Evolutionary conservation across 1,140 invertebrate species (phyloP), one percentile per base, ranked within the genome.

Genomic region (Drosophila sulfurigaster): DNA sequence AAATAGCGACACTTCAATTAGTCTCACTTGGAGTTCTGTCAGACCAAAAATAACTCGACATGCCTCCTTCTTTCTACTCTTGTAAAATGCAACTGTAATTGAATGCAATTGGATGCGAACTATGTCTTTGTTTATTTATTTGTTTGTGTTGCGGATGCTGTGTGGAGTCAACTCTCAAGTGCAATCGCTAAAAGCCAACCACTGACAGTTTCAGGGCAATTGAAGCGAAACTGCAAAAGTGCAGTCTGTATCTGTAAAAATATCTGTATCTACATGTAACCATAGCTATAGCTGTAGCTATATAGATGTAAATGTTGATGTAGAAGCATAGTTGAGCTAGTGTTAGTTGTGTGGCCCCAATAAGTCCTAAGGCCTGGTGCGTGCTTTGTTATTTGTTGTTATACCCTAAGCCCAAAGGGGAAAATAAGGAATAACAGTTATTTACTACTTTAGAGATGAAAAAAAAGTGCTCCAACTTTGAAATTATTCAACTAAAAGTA

Each of bases 81-180:
- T 64, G 51, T 28, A 54, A 59, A 41, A 38, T 38, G 35, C 60
- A 59, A 59, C 20, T 52, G 54, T 20, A 68, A 73, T 87, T 87
- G 83, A 87, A 60, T 83, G 70, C 78, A 87, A 87, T 88, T 87
- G 85, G 45, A 83, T 57, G 43, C 63, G 80, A 81, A n/a, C 63
- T 52, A 3, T 48, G 28, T 43, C 5, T 59, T 20, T 11, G 11
- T 45, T 28, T 25, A 1, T 48, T 13, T 13, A 11, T 28, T 5
- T 57, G 7, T 20, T 7, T 11, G 10, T 25, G 2, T 57, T 57
- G 54, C 15, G 58, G 28, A 60, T 57, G 35, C 54, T 57, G 54
- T 20, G 16, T 52, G 35, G n/a, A 35, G 48, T 45, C 62, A 76
- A 72, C 74, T 79, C 82, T 78, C 78, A 68, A 77, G 68, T 63